A percentile compares a stretch with the other conserved stretches of the same genome.
Evolutionary conservation across 1,140 invertebrate genomes (phyloP).

Genomic region (Diabrotica undecimpunctata): DNA sequence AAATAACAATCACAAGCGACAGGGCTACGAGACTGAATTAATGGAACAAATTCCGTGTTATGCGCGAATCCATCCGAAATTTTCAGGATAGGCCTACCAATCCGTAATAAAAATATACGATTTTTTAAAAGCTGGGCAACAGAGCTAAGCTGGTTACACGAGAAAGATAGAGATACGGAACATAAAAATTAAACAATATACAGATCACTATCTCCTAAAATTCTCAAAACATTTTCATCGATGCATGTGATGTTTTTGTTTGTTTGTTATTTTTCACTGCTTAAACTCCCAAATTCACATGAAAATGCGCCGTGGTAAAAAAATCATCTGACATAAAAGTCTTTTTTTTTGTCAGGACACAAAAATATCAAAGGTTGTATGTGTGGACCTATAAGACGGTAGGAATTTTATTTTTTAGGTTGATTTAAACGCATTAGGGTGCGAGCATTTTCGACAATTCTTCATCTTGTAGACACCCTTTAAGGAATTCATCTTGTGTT

Average conservation of each 20-base stretch:
- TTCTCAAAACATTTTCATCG: constrained; percentile 3
- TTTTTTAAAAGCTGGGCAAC: background rate
- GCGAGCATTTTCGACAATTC: constrained; percentile 94
- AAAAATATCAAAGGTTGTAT: constrained; percentile 3
- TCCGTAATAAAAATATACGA: constrained; percentile 13
- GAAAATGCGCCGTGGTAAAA: constrained; percentile 6
- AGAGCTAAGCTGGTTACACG: constrained; percentile 1
- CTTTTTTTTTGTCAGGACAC: background rate
- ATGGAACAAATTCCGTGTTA: too few species aligned
- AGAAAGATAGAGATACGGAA: constrained; percentile 10
- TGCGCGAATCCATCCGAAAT: too few species aligned
- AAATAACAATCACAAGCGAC: too few species aligned
- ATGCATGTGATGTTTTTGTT: constrained; percentile 7
- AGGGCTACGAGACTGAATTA: too few species aligned
- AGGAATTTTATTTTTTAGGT: background rate
- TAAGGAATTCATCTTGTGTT: constrained; percentile 97
- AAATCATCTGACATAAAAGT: background rate
- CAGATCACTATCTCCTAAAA: constrained; percentile 1
- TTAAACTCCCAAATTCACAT: background rate
- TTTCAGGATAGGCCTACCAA: constrained; percentile 12
- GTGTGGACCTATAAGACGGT: constrained; percentile 5
- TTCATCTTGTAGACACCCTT: constrained; percentile 97
- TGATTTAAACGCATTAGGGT: constrained; percentile 62
- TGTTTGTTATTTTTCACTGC: too few species aligned
- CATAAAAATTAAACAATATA: constrained; percentile 9